These are phyloP conservation scores for Aphidius gifuensis DNA, from an alignment of 1,140 invertebrate species.

Conservation along the genomic window DNA sequence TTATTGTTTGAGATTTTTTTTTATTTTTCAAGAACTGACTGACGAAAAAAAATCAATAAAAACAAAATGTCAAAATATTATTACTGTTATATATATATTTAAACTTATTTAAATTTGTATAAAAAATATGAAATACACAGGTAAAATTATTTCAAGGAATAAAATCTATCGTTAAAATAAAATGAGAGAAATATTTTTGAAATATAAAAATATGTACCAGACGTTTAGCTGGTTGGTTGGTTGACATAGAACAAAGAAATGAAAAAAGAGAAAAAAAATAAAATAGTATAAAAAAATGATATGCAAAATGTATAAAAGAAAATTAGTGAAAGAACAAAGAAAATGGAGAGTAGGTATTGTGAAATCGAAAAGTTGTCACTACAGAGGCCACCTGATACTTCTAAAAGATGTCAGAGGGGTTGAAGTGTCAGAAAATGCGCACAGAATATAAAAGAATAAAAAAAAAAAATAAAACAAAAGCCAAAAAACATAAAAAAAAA, in stretches of 20 bases:
- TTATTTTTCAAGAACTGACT: too few relatives aligned
- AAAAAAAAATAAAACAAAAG: neutral
- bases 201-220: too few relatives aligned
- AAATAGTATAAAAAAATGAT: conserved; percentile 1
- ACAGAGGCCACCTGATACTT: conserved; percentile 7
- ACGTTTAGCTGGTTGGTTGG: too few relatives aligned
- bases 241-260: neutral
- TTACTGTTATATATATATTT: too few relatives aligned
- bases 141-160: too few relatives aligned
- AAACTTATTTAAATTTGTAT: too few relatives aligned
- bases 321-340: conserved; percentile 6
- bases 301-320: neutral
- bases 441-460: neutral
- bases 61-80: too few relatives aligned
- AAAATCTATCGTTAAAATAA: too few relatives aligned
- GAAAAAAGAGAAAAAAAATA: neutral
- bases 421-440: neutral
- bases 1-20: too few relatives aligned
- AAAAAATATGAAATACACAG: too few relatives aligned
- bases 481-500: neutral
- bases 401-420: neutral
- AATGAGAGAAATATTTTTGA: too few relatives aligned
- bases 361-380: conserved; percentile 16
- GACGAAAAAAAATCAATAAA: too few relatives aligned
- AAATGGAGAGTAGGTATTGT: conserved; percentile 1